Base-by-base conservation (phyloP, 2,888 invertebrate species). In the Tiliacea citrago region DNA sequence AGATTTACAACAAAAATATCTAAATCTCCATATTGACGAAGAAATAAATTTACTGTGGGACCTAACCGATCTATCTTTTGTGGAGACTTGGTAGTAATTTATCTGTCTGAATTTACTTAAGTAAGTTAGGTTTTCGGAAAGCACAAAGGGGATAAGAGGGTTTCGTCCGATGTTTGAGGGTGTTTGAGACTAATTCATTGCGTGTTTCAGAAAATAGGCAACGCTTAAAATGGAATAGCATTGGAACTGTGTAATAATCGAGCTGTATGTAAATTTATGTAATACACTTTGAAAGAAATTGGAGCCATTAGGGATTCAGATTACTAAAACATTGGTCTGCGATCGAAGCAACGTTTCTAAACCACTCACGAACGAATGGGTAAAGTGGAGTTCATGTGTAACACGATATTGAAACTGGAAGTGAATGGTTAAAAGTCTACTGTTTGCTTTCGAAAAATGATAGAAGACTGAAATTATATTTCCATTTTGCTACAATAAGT, bases 101-200 rank as follows among this genome's bases (percentile, higher is more conserved):
- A 84, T 84, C 62, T 72, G 58, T 68, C 80, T 73, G 78, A 89
- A 89, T 89, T 87, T 86, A 86, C 85, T 88, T 84, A 85, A 89
- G 83, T 85, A 88, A 85, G 87, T 86, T 84, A 84, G 85, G 82
- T 75, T 87, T 86, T 84, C 77, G 73, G 77, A 73, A 79, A 88
- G 86, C 80, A 88, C 86, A 87, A 86, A 85, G 73, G 79, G 81
- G 60, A 76, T 82, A 81, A 86, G 84, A 82, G 83, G 82, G 83
- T 85, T 85, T 83, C 68, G 45, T 79, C 78, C 81, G 68, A 81
- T 87, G 84, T 88, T 86, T 86, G 87, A 87, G 82, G 81, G 82
- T 81, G 78, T 86, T 88, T 88, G 84, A 77, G 84, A 84, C 87
- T 88, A 87, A 89, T 87, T 89, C 86, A 88, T 83, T 89, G 81